Percentiles rank a stretch among this genome's conserved stretches.
Conservation (phyloP, 2,797 vertebrate genomes). For the Rhinoraja longicauda region DNA sequence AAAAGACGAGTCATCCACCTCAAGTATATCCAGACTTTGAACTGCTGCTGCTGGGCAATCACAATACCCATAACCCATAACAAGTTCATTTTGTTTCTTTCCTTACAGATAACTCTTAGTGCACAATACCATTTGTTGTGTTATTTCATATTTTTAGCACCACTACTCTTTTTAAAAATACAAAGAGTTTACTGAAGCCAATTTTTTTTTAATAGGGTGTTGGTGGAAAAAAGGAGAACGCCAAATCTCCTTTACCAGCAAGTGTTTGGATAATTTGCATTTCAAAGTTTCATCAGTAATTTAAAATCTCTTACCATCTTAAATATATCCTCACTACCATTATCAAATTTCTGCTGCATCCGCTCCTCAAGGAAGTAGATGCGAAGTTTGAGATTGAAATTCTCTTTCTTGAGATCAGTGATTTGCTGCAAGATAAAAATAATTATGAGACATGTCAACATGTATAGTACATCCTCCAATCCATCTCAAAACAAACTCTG, state of each 20-base stretch:
- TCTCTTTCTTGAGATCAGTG: constrained; percentile 91
- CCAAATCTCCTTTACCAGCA: not conserved
- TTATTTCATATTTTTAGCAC: not conserved
- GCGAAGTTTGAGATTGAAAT: constrained; percentile 94
- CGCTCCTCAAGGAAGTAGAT: constrained; percentile 95
- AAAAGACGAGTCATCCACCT: not conserved
- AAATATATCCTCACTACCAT: constrained; percentile 81
- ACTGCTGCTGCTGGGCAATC: not conserved
- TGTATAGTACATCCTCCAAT: not conserved
- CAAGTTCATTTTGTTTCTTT: not conserved
- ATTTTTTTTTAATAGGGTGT: too few species aligned
- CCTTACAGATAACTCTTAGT: not conserved
- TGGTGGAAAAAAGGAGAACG: too few species aligned
- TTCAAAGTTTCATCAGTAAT: not conserved
- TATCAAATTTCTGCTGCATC: constrained; percentile 87
- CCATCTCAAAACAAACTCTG: not conserved
- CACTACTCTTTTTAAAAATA: not conserved
- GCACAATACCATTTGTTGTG: not conserved
- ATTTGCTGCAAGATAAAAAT: constrained; percentile 74
- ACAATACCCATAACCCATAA: not conserved
- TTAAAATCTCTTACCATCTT: constrained; percentile 66
- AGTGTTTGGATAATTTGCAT: not conserved
- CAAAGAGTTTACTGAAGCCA: not conserved
- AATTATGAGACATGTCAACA: constrained; percentile 18
- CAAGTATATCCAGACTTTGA: too few species aligned